phyloP scores from a whole-genome alignment of 2,113 vertebrate species.

The Indicator indicator region DNA sequence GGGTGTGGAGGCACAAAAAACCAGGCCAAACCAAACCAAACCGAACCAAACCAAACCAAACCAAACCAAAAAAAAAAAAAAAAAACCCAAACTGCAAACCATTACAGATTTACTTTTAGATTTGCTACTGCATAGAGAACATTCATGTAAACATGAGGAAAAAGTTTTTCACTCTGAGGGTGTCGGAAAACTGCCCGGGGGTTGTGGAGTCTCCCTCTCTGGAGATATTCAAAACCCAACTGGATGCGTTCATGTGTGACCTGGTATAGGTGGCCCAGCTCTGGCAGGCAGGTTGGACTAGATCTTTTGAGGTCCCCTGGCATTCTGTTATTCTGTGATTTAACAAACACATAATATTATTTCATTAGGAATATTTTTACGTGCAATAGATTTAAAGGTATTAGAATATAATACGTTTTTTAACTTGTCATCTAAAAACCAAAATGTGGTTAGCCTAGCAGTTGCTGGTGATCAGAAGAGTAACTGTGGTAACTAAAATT shows the following conservation, averaged over 20 bases:
- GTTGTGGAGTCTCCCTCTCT: too few species aligned
- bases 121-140: neutral
- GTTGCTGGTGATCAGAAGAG: neutral
- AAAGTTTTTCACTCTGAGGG: too few species aligned
- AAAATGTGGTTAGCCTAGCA: neutral
- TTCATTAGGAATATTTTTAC: neutral
- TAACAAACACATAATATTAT: neutral
- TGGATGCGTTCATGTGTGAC: too few species aligned
- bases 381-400: neutral
- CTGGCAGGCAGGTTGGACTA: too few species aligned
- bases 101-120: neutral
- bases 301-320: too few species aligned
- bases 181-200: too few species aligned
- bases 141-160: too few species aligned
- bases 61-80: neutral
- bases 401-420: neutral
- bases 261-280: too few species aligned
- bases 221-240: too few species aligned
- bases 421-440: neutral
- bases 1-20: neutral
- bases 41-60: fast-evolving
- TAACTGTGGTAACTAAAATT: neutral
- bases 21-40: fast-evolving
- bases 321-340: neutral
- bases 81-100: fast-evolving